Conservation (phyloP, 1,140 invertebrate genomes). For the Drosophila parvula region DNA sequence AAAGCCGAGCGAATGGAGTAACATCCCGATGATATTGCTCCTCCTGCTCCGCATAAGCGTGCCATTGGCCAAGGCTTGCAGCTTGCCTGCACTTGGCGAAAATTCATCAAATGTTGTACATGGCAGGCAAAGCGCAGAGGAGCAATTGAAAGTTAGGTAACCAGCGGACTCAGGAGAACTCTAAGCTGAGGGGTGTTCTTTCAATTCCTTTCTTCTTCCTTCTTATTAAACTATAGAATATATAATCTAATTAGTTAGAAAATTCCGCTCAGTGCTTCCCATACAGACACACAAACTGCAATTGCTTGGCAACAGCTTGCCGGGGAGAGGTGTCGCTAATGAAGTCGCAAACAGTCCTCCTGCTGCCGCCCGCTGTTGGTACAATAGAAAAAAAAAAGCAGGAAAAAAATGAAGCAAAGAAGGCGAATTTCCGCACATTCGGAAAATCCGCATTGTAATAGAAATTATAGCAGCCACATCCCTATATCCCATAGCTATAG, state of each 20-base stretch:
- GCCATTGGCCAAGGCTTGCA: conserved; percentile 22
- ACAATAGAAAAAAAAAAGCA: not conserved
- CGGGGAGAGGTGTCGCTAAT: conserved; percentile 71
- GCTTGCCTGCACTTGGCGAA: not conserved
- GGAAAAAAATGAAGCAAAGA: conserved; percentile 54
- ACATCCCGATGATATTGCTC: conserved; percentile 10
- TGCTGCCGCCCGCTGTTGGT: not conserved
- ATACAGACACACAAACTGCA: conserved; percentile 43
- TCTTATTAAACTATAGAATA: not conserved
- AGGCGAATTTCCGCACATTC: conserved; percentile 32
- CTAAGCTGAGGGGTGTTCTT: too few relatives aligned
- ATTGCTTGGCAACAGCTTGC: conserved; percentile 74
- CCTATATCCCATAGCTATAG: too few relatives aligned
- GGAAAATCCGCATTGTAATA: conserved; percentile 72
- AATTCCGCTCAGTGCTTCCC: not conserved
- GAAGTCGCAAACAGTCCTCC: conserved; percentile 76
- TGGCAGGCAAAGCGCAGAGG: not conserved
- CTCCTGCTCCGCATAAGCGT: conserved; percentile 11
- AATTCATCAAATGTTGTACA: not conserved
- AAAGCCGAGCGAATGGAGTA: conserved; percentile 1
- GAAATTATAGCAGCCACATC: conserved; percentile 64
- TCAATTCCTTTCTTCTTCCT: too few relatives aligned
- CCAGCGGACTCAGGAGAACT: not conserved
- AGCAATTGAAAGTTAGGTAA: rapidly evolving
- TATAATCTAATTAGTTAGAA: not conserved